phyloP scores from a whole-genome alignment of 2,113 vertebrate species.

The Dasyornis broadbenti region DNA sequence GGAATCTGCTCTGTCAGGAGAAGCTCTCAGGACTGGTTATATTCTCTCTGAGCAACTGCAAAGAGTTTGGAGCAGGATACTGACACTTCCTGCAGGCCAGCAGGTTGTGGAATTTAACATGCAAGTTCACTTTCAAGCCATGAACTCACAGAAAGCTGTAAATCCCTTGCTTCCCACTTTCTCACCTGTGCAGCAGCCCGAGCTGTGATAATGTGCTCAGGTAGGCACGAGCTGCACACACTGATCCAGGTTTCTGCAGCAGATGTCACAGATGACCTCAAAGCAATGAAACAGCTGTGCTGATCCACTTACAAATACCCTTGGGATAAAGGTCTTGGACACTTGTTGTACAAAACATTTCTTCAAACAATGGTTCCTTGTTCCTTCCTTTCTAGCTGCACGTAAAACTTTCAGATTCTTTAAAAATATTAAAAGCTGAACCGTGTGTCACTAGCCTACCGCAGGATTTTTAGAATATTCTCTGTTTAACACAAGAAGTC shows the following conservation, averaged over 20 bases:
- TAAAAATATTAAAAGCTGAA: neutral
- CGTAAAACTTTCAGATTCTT: neutral
- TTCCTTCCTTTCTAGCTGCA: neutral
- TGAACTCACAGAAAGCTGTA: neutral
- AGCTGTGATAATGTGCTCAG: neutral
- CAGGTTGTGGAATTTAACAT: neutral
- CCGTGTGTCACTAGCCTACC: neutral
- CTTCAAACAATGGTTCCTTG: constrained; percentile 43
- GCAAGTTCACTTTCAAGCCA: neutral
- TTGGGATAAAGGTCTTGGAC: constrained; percentile 54
- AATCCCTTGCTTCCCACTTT: neutral
- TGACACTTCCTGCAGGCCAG: neutral
- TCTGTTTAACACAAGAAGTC: neutral
- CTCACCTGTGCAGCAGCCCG: neutral
- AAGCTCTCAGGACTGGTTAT: neutral
- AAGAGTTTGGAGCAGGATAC: neutral
- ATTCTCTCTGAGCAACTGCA: neutral
- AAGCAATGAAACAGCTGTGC: constrained; percentile 59
- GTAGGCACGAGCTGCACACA: neutral
- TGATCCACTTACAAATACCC: constrained; percentile 51
- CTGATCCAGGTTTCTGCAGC: constrained; percentile 45
- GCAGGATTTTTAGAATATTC: neutral
- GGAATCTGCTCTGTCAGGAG: neutral
- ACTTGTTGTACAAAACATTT: constrained; percentile 39
- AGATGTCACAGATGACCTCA: constrained; percentile 66